Base-by-base conservation (phyloP, 2,888 invertebrate genomes). In the Dioctria rufipes region DNA sequence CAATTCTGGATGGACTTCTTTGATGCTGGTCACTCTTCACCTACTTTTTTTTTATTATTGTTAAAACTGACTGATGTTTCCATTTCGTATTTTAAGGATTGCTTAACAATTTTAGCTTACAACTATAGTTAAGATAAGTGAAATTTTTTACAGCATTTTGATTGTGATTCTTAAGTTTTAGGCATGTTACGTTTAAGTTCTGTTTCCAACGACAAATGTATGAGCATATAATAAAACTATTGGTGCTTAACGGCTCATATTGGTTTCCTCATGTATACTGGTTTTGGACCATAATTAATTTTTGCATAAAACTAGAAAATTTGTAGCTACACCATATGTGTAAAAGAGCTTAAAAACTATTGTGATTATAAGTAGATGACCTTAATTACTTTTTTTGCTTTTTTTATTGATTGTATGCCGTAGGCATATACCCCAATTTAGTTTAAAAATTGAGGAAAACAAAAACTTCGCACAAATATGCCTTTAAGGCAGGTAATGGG, bases 141-240 rank as follows among this genome's bases (percentile, higher is more conserved):
- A 63, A 49, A 40, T 49, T 39, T 37, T 63, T 37, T 25, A 75
- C 37, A 46, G 63, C 46, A 63, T 63, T 61, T 77, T 49, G 49
- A 77, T 63, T 77, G 77, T 77, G 77, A 77, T 77, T 71, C 46
- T 49, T 77, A 77, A 43, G 42, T 37, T 42, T 75, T 49, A 75
- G 73, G 6, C 42, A 60, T 75, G n/a, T 60, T 43, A 40, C 13
- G n/a, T 58, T 60, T 63, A 75, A 60, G 58, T 42, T 75, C n/a
- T 43, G 40, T 4, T 9, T 63, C 11, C 39, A 63, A 37, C 63
- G 63, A 63, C 63, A 39, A 63, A 2, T 63, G 63, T 63, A 37
- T 8, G 58, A 42, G 37, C 54, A 13, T 11, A 13, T 75, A 75
- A 75, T 69, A 75, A 75, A 75, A n/a, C n/a, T n/a, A 40, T 71